These are phyloP conservation scores for Pachycephala philippinensis DNA, from an alignment of 2,113 vertebrate genomes.

Conservation along the genomic window DNA sequence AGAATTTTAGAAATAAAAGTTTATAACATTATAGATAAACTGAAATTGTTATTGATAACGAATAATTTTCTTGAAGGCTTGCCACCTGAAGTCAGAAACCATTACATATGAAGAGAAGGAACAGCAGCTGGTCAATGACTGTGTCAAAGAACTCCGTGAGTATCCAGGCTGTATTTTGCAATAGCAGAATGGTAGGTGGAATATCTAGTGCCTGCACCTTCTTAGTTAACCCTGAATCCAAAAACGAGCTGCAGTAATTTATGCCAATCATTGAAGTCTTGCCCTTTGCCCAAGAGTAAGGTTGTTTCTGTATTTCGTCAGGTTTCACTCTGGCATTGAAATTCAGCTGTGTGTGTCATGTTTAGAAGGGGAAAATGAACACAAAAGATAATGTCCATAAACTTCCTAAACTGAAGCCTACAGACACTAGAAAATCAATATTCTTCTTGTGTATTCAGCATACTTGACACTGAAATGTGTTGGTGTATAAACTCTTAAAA, in stretches of 20 bases:
- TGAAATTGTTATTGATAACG: background rate
- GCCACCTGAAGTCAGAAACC: slow-evolving; percentile 91
- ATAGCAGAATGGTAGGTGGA: background rate
- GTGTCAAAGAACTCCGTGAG: slow-evolving; percentile 96
- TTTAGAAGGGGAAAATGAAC: background rate
- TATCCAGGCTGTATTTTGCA: slow-evolving; percentile 27
- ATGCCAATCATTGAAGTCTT: background rate
- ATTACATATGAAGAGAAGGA: slow-evolving; percentile 95
- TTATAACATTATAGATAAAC: background rate
- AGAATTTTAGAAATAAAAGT: background rate
- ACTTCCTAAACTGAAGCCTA: background rate
- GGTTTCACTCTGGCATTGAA: background rate
- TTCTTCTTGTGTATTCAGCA: background rate
- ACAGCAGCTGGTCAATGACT: slow-evolving; percentile 92
- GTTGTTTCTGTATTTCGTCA: background rate
- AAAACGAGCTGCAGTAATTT: background rate
- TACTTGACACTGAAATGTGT: background rate
- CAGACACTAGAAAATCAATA: background rate
- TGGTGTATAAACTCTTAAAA: background rate
- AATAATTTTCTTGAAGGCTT: slow-evolving; percentile 77
- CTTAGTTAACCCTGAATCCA: background rate
- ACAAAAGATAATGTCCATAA: background rate
- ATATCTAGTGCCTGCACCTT: background rate
- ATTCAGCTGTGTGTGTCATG: background rate
- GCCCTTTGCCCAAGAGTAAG: background rate